Evolutionary conservation across 2,888 invertebrate species (phyloP).

Genomic region (Linnaemya tessellans): DNA sequence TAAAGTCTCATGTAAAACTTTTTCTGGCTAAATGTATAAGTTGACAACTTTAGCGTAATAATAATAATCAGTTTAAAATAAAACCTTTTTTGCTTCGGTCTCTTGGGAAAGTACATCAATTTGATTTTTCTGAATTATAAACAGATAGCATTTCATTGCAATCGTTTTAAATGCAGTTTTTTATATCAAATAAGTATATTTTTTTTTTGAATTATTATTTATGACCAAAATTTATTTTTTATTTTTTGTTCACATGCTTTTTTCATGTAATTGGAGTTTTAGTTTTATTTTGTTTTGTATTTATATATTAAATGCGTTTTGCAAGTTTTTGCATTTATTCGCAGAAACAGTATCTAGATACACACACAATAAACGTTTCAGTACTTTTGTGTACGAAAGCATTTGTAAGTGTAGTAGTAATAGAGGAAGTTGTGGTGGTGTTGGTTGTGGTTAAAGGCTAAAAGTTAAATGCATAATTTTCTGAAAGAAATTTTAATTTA

Average conservation of each 20-base stretch:
- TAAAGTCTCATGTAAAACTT: no score
- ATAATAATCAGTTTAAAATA: no score
- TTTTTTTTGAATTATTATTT: conserved; percentile 61
- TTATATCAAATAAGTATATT: conserved; percentile 46
- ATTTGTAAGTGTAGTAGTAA: conserved; percentile 33
- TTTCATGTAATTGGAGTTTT: conserved; percentile 39
- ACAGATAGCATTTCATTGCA: no score
- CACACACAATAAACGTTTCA: not conserved
- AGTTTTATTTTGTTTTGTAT: conserved; percentile 12
- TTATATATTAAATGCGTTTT: conserved; percentile 29
- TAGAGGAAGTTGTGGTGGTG: conserved; percentile 40
- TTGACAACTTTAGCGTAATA: no score
- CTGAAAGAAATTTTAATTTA: conserved; percentile 3
- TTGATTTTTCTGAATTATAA: no score
- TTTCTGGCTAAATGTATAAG: no score
- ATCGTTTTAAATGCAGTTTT: not conserved
- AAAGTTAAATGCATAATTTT: conserved; percentile 61
- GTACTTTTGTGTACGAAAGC: conserved; percentile 20
- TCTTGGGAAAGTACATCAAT: no score
- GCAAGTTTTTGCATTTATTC: not conserved
- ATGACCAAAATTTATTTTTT: conserved; percentile 53
- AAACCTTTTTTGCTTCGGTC: no score
- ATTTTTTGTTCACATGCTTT: conserved; percentile 36
- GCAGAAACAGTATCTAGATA: not conserved
- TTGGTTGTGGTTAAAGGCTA: conserved; percentile 61